Evolutionary conservation across 1,140 invertebrate genomes (phyloP), one percentile per base, ranked within the genome.

Genomic region (Brachionus calyciflorus): DNA sequence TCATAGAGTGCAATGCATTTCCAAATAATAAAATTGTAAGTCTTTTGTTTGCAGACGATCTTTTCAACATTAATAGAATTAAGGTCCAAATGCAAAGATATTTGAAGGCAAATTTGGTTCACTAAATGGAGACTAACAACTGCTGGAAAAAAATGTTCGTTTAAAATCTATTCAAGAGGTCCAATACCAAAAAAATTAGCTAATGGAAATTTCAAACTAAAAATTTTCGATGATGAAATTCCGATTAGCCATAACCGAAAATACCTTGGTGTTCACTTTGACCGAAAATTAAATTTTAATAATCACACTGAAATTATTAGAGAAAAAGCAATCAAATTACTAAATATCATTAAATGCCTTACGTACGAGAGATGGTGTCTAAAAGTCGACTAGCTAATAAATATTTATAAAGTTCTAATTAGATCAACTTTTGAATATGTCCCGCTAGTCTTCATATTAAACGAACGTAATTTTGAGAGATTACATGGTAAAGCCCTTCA

Each of bases 151-250:
- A 55, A 55, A 55, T 55, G 53, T 24, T 55, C 53, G 28, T 55
- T 55, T 55, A 26, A 14, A 55, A 55, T 55, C 14, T 55, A 55
- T 26, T 26, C 21, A 12, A 55, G 28, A n/a, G n/a, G n/a, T n/a
- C n/a, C n/a, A n/a, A n/a, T n/a, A n/a, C n/a, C n/a, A n/a, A n/a
- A n/a, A n/a, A n/a, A n/a, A n/a, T n/a, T n/a, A n/a, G n/a, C n/a
- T n/a, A n/a, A n/a, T n/a, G n/a, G n/a, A n/a, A n/a, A 55, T 12
- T 55, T 55, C 26, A 55, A 55, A 55, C 26, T 55, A 55, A 55
- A 55, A 55, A 26, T 55, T 26, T 28, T 26, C 14, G 26, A 55
- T 1, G 53, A 55, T 12, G 53, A 55, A 24, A 55, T 55, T 26
- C 19, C 21, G 14, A 55, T 55, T 12, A 28, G 28, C 19, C 19